phyloP scores from a whole-genome alignment of 1,140 invertebrate species.

The Bombus polaris region DNA sequence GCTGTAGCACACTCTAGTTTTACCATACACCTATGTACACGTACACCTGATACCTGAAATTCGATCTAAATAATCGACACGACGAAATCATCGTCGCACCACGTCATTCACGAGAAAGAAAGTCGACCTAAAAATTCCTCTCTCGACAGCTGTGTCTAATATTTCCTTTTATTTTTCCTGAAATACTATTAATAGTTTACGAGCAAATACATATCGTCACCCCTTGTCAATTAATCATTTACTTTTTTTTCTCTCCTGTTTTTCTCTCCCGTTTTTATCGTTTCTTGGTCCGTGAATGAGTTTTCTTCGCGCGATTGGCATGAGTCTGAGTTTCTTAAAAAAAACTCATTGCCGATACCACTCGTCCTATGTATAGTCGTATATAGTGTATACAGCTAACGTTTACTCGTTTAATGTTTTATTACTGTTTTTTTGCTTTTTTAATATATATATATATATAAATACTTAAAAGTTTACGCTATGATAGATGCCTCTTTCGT shows the following conservation, averaged over 20 bases:
- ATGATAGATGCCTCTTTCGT: conserved; percentile 38
- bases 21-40: conserved; percentile 52
- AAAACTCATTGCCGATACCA: conserved; percentile 15
- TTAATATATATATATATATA: conserved; percentile 20
- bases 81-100: conserved; percentile 9
- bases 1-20: conserved; percentile 17
- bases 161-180: background rate
- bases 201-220: background rate
- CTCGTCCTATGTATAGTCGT: conserved; percentile 8
- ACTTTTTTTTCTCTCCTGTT: background rate
- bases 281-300: conserved; percentile 62
- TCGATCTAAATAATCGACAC: conserved; percentile 36
- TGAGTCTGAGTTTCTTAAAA: background rate
- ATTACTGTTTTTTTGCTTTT: background rate
- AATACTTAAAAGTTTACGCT: conserved; percentile 37
- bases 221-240: background rate
- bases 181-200: conserved; percentile 15
- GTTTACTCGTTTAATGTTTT: conserved; percentile 18
- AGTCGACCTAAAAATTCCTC: background rate
- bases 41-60: conserved; percentile 44
- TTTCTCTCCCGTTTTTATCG: conserved; percentile 22
- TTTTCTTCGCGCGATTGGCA: conserved; percentile 39
- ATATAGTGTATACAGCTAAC: conserved; percentile 3
- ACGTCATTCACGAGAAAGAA: background rate
- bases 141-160: background rate